Conservation (phyloP, 2,888 invertebrate genomes). For the Silvanus unidentatus region DNA sequence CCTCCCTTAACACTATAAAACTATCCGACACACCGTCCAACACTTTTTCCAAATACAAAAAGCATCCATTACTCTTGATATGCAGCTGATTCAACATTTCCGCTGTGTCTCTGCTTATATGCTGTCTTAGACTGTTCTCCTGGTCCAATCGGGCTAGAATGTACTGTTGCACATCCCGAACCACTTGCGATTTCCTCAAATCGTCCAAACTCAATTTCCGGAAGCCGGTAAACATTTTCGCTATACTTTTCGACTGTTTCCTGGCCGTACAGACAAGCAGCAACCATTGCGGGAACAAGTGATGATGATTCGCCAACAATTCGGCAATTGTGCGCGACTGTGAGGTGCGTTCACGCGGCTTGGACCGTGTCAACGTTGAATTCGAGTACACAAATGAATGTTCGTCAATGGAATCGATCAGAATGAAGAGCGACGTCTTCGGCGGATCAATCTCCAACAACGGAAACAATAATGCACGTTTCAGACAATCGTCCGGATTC, state of each 20-base stretch:
- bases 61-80: conserved; percentile 93
- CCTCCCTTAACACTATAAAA: conserved; percentile 85
- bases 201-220: conserved; percentile 90
- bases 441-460: conserved; percentile 81
- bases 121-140: conserved; percentile 80
- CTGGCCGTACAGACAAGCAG: conserved; percentile 83
- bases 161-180: conserved; percentile 92
- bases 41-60: conserved; percentile 79
- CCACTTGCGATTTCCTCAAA: conserved; percentile 80
- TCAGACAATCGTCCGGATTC: conserved; percentile 88
- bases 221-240: conserved; percentile 79
- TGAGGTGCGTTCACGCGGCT: conserved; percentile 45
- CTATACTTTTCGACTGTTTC: conserved; percentile 76
- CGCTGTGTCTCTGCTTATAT: conserved; percentile 86
- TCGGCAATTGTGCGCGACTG: conserved; percentile 69
- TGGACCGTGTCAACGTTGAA: conserved; percentile 51
- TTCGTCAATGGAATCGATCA: conserved; percentile 93
- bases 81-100: conserved; percentile 91
- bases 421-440: conserved; percentile 73
- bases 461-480: conserved; percentile 81
- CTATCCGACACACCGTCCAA: conserved; percentile 89
- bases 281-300: conserved; percentile 88
- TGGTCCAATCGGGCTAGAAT: conserved; percentile 85
- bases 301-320: conserved; percentile 81
- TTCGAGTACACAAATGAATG: conserved; percentile 56